Conservation (phyloP, 2,888 invertebrate genomes). For the Rotaria sp. region DNA sequence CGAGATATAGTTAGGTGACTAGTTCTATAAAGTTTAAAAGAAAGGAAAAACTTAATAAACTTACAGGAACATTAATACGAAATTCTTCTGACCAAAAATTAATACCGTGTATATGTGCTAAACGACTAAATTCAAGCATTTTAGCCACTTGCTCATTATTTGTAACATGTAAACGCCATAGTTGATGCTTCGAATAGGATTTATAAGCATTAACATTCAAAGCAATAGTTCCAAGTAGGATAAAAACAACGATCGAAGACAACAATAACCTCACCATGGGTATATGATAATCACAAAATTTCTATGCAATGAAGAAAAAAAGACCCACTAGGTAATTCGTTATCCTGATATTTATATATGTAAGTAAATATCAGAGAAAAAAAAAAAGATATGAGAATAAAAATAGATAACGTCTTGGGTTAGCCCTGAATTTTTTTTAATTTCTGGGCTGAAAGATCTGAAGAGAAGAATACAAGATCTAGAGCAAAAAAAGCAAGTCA, state of each 20-base stretch:
- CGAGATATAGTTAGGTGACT: too few species aligned
- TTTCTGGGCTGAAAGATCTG: background rate
- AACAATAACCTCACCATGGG: background rate
- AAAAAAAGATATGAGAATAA: background rate
- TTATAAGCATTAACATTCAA: background rate
- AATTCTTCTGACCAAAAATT: conserved; percentile 16
- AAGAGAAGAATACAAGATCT: background rate
- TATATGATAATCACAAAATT: background rate
- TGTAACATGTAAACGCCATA: background rate
- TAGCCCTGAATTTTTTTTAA: background rate
- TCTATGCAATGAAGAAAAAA: background rate
- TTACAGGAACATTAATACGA: background rate
- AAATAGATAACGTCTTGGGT: background rate
- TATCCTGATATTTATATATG: background rate
- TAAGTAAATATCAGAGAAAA: background rate
- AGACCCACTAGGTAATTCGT: background rate
- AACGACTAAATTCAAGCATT: background rate
- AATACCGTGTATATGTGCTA: background rate
- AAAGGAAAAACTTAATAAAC: background rate
- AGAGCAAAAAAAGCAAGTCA: background rate
- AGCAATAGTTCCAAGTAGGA: background rate
- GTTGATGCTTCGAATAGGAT: background rate
- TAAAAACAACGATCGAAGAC: background rate
- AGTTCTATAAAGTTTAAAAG: too few species aligned
- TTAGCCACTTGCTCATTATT: background rate